Evolutionary conservation across 2,113 vertebrate genomes (phyloP), one percentile per base, ranked within the genome.

Genomic region (Benitochromis conjunctus): DNA sequence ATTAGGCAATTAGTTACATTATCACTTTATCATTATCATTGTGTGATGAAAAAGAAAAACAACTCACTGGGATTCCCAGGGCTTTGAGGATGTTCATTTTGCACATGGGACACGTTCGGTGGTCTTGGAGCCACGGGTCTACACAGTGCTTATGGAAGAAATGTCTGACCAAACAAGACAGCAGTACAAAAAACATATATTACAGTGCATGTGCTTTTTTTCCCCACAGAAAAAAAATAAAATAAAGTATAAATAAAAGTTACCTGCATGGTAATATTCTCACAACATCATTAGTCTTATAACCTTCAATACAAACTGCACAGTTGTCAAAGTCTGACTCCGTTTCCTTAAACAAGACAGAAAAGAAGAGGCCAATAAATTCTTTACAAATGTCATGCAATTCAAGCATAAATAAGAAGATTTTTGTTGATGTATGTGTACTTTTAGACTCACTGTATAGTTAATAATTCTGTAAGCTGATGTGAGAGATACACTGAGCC

Each of bases 21-120:
- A n/a, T 53, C 1, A 53, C 16, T 76, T 76, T 34, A 38, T 64
- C 7, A 69, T 41, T 24, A 69, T 24, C n/a, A 43, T 9, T 34
- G 46, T 34, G 71, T n/a, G 2, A 76, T 76, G 26, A 26, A 26
- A 56, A 69, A n/a, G 41, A 3, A 43, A 84, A 80, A 71, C 18
- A 13, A 48, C 97, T 97, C 97, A 99, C 99, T 92, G 97, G 97
- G 92, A 99, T 98, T 88, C 99, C 99, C 83, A 99, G 95, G 57
- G 98, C 98, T 96, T 99, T 99, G 41, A 99, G 97, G 94, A 99
- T 99, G 95, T 99, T 99, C 97, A 99, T 99, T 96, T 99, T 99
- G 95, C 99, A 99, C 99, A 99, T 99, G 58, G 99, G 99, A 84
- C 99, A 99, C 12, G 99, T 99, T 24, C 98, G 96, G 94, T 99